Evolutionary conservation across 2,797 vertebrate genomes (phyloP).

Genomic region (Acanthurus lineatus): DNA sequence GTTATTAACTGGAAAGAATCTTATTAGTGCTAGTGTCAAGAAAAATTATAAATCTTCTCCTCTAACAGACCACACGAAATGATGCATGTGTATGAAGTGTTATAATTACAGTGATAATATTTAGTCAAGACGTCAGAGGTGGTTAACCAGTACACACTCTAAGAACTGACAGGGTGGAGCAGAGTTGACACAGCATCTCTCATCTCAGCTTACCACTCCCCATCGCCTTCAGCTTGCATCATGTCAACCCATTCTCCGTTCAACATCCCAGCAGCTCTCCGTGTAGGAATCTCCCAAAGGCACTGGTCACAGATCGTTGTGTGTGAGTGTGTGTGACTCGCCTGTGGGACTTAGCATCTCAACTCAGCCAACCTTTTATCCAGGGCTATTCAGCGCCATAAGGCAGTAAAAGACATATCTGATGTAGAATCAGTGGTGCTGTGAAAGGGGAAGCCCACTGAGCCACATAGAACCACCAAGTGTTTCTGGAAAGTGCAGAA

Average conservation of each 20-base stretch:
- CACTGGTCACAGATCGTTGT: conserved; percentile 59
- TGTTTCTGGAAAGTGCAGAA: conserved; percentile 17
- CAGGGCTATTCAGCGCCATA: conserved; percentile 34
- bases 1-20: neutral
- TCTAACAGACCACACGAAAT: neutral
- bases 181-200: conserved; percentile 63
- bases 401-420: conserved; percentile 62
- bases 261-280: conserved; percentile 53
- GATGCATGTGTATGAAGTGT: conserved; percentile 26
- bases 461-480: conserved; percentile 17
- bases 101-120: conserved; percentile 69
- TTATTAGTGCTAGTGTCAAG: neutral
- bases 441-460: conserved; percentile 36
- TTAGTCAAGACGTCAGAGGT: conserved; percentile 68
- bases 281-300: conserved; percentile 57
- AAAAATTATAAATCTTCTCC: neutral
- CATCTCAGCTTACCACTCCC: conserved; percentile 63
- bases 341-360: conserved; percentile 52
- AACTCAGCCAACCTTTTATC: conserved; percentile 57
- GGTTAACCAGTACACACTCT: conserved; percentile 59
- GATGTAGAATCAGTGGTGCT: conserved; percentile 41
- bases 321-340: conserved; percentile 62
- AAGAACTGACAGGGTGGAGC: conserved; percentile 70
- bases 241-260: conserved; percentile 57
- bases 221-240: conserved; percentile 70